Conservation (phyloP, 2,888 invertebrate species). For the Harpalus rufipes region DNA sequence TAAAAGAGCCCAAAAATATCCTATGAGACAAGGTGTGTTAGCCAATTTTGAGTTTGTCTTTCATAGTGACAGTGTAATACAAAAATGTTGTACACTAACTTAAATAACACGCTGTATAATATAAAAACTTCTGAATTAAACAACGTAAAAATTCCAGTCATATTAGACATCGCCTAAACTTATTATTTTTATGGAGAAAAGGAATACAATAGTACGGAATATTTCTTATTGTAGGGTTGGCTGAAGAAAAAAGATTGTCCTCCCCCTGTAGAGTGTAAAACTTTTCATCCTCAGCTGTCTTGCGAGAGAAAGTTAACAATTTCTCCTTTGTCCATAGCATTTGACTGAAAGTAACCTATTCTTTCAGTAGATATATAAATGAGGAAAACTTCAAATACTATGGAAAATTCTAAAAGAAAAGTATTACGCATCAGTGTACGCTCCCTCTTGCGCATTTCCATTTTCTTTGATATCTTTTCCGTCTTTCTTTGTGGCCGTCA, state of each 20-base stretch:
- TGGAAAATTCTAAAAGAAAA: constrained; percentile 53
- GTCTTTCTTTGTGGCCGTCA: constrained; percentile 47
- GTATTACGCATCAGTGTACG: constrained; percentile 47
- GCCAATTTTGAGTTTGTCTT: no score
- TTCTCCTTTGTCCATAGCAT: constrained; percentile 39
- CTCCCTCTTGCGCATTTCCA: constrained; percentile 36
- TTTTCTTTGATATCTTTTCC: constrained; percentile 47
- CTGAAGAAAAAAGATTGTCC: background rate
- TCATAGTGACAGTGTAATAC: no score
- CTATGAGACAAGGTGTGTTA: no score
- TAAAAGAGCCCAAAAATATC: no score
- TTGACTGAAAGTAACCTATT: constrained; percentile 40
- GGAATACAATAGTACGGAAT: no score
- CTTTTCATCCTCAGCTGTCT: constrained; percentile 18
- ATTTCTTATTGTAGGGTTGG: background rate
- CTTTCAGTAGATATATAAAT: constrained; percentile 49
- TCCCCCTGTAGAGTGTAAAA: background rate
- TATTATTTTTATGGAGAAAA: no score
- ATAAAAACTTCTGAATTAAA: no score
- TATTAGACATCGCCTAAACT: no score
- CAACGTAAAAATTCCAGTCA: no score
- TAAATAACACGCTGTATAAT: no score
- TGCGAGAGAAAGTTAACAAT: constrained; percentile 34
- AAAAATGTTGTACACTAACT: no score
- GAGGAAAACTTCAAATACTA: constrained; percentile 51